Conservation (phyloP, 2,113 vertebrate species). For the Nothocercus nigrocapillus region DNA sequence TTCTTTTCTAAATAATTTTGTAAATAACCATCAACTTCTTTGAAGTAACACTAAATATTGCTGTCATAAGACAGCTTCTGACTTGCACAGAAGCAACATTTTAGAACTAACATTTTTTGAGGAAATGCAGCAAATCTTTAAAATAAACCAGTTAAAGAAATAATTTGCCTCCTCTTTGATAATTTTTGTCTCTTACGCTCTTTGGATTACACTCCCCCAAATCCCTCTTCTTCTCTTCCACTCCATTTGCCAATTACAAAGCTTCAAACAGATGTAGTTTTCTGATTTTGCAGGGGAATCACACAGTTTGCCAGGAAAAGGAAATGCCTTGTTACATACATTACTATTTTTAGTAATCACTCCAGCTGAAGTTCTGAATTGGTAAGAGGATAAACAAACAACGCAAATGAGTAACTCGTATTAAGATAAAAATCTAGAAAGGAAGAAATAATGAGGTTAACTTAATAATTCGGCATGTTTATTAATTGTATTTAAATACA, state of each 20-base stretch:
- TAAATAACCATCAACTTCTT: background rate
- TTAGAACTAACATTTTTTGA: background rate
- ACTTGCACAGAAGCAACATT: background rate
- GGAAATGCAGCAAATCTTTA: background rate
- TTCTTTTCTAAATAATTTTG: background rate
- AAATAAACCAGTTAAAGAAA: background rate
- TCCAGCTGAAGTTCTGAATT: slow-evolving; percentile 36
- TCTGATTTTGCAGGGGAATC: slow-evolving; percentile 44
- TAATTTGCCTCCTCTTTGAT: background rate
- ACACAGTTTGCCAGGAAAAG: slow-evolving; percentile 49
- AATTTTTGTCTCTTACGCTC: background rate
- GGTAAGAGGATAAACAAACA: slow-evolving; percentile 11
- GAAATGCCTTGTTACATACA: slow-evolving; percentile 61
- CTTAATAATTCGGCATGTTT: background rate
- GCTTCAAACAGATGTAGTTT: slow-evolving; percentile 25
- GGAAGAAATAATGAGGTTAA: background rate
- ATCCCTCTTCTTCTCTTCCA: slow-evolving; percentile 3
- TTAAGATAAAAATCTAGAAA: background rate
- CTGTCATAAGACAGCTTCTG: background rate
- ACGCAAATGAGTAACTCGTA: background rate
- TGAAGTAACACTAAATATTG: background rate
- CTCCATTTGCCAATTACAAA: slow-evolving; percentile 32
- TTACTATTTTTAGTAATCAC: slow-evolving; percentile 58
- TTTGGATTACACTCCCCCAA: background rate
- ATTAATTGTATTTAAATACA: background rate